These are phyloP conservation scores for Cyphomyrmex costatus DNA, from an alignment of 1,140 invertebrate genomes.

Conservation along the genomic window DNA sequence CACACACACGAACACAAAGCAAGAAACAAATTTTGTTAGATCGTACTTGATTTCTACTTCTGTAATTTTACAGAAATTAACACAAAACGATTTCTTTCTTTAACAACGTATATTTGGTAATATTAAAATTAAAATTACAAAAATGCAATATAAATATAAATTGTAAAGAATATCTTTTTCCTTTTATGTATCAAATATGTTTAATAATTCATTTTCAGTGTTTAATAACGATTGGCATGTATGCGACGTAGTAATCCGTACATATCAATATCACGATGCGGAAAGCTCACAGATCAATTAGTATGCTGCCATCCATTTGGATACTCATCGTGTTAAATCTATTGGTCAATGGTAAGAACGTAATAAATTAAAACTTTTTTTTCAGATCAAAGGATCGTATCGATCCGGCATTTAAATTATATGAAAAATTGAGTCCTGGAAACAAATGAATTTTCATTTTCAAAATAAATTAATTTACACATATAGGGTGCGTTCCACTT, in stretches of 20 bases:
- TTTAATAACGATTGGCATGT: slow-evolving; percentile 80
- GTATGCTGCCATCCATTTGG: slow-evolving; percentile 94
- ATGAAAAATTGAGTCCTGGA: no score
- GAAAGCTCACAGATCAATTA: slow-evolving; percentile 88
- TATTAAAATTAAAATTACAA: background rate
- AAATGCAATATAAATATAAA: background rate
- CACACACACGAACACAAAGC: no score
- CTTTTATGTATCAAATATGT: slow-evolving; percentile 1
- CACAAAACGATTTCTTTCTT: background rate
- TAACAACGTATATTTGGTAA: background rate
- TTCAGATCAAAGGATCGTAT: background rate
- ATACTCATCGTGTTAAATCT: slow-evolving; percentile 94
- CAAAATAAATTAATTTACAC: no score
- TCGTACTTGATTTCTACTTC: background rate
- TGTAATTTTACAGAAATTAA: background rate
- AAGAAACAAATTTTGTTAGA: background rate
- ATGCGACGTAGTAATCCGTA: slow-evolving; percentile 9
- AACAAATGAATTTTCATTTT: no score
- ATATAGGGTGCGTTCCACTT: no score
- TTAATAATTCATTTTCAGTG: slow-evolving; percentile 55
- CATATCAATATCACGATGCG: slow-evolving; percentile 87
- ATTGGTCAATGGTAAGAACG: slow-evolving; percentile 91
- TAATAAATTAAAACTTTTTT: slow-evolving; percentile 33
- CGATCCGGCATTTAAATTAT: no score
- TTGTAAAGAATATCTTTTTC: background rate